A percentile compares a stretch with the other conserved stretches of the same genome.
Evolutionary conservation across 2,113 vertebrate genomes (phyloP).

Genomic region (Urocolius indicus): DNA sequence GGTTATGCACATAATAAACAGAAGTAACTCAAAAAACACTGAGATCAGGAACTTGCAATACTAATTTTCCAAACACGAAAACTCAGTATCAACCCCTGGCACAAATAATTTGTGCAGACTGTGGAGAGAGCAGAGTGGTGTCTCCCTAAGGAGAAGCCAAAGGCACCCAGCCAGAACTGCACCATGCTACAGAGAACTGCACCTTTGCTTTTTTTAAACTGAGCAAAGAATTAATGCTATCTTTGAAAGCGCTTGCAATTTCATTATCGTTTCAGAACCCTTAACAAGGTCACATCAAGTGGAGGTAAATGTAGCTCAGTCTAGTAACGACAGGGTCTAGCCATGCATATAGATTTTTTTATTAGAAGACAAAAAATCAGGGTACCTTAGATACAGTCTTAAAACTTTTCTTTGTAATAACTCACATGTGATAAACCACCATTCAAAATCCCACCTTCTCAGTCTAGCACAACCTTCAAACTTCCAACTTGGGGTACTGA

Average conservation of each 20-base stretch:
- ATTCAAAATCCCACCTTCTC: not conserved
- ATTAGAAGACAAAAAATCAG: not conserved
- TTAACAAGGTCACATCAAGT: not conserved
- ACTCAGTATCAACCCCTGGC: not conserved
- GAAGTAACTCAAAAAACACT: not conserved
- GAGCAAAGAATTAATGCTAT: not conserved
- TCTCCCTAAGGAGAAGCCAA: accelerated
- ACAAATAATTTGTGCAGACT: not conserved
- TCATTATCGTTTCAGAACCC: not conserved
- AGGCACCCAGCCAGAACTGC: not conserved
- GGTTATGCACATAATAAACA: not conserved
- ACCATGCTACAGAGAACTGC: not conserved
- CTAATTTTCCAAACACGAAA: not conserved
- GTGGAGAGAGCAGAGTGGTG: accelerated
- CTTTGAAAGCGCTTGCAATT: not conserved
- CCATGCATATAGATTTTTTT: not conserved
- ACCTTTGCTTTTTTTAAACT: not conserved
- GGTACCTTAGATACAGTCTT: not conserved
- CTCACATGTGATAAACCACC: not conserved
- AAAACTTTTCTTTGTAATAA: not conserved
- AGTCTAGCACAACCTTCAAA: not conserved
- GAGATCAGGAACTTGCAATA: not conserved
- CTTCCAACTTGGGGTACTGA: not conserved
- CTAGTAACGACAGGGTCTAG: no score
- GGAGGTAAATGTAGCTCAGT: not conserved